A percentile compares a stretch with the other conserved stretches of the same genome.
These are phyloP conservation scores for Calonectris borealis DNA, from an alignment of 2,113 vertebrate species.

Conservation along the genomic window DNA sequence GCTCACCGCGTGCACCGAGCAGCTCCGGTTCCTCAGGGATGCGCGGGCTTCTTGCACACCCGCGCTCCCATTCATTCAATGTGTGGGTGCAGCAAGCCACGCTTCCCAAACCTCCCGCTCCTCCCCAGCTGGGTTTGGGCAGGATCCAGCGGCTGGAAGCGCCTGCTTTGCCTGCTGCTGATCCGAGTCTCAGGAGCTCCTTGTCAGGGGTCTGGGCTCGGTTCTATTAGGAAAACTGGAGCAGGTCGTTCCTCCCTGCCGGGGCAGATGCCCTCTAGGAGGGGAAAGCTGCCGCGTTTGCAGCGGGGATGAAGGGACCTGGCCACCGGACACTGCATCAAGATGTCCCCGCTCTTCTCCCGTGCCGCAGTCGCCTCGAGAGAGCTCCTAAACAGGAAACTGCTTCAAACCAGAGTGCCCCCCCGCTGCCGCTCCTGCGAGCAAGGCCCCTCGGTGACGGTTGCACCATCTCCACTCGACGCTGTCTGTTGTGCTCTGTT, in stretches of 20 bases:
- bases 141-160: not conserved
- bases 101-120: not conserved
- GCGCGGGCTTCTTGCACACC: accelerated
- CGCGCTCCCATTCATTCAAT: accelerated
- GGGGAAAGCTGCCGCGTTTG: not conserved
- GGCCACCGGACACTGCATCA: not conserved
- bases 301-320: not conserved
- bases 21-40: not conserved
- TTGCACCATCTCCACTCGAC: not conserved
- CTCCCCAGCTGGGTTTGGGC: not conserved
- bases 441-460: not conserved
- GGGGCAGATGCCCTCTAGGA: not conserved
- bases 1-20: accelerated
- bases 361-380: accelerated
- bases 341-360: not conserved
- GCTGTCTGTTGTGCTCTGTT: not conserved
- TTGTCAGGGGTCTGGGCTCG: not conserved
- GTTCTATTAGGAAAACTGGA: not conserved
- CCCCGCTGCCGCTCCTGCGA: not conserved
- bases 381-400: conserved; percentile 14
- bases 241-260: not conserved
- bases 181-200: not conserved
- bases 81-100: not conserved
- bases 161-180: not conserved
- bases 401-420: not conserved